Evolutionary conservation across 2,797 vertebrate species (phyloP).

Genomic region (Buphagus erythrorhynchus): DNA sequence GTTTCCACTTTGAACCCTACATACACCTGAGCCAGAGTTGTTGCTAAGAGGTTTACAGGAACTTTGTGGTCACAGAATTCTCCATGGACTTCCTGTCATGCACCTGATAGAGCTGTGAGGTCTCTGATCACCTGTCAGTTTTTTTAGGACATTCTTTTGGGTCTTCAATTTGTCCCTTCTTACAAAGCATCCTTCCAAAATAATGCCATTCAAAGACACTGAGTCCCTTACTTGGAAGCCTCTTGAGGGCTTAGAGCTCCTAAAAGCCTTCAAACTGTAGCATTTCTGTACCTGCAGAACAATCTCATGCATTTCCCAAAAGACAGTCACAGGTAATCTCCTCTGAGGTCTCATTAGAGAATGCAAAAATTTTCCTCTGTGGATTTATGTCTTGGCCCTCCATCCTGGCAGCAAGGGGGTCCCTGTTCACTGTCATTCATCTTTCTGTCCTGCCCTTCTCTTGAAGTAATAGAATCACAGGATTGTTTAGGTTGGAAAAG

Average conservation of each 20-base stretch:
- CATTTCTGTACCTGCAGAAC: not conserved
- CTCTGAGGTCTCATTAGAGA: slow-evolving; percentile 45
- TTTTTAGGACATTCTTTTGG: not conserved
- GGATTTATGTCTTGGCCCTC: not conserved
- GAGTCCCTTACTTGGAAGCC: not conserved
- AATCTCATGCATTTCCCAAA: not conserved
- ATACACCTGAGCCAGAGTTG: not conserved
- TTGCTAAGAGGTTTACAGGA: not conserved
- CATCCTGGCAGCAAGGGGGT: not conserved
- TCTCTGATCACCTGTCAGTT: not conserved
- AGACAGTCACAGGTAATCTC: not conserved
- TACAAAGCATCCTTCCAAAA: not conserved
- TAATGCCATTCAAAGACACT: not conserved
- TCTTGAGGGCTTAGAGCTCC: not conserved
- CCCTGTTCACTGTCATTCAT: not conserved
- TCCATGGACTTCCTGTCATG: not conserved
- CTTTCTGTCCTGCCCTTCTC: not conserved
- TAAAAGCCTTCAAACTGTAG: not conserved
- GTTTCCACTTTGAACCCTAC: not conserved
- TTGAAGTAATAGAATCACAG: not conserved
- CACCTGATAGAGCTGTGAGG: not conserved
- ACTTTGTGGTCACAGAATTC: not conserved
- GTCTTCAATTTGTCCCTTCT: not conserved
- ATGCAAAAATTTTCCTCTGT: not conserved
- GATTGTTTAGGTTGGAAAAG: not conserved